Evolutionary conservation across 30 jellyfish, hydroid and myxozoan species (phyloP), one percentile per base, ranked within the genome.

Genomic region (Catostylus mosaicus): DNA sequence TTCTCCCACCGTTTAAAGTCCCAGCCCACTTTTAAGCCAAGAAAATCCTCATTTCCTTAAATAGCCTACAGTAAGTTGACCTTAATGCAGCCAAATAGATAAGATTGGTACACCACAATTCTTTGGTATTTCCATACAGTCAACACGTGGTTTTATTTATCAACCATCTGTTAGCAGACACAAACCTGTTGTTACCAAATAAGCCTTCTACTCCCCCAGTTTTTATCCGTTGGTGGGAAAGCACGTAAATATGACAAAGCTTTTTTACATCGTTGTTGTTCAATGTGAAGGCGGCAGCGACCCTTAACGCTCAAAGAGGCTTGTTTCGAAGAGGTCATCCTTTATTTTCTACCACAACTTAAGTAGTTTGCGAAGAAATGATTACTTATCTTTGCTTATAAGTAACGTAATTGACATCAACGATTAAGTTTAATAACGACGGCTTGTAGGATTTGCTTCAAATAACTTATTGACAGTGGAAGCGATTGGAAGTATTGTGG

Each of bases 271-370:
- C 14, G 24, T 50, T 50, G 63, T 50, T 10, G 20, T 50, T 50
- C 63, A 50, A 50, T 18, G 63, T 18, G 19, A 50, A 27, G 27
- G 63, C 63, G 63, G 27, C 20, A 18, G 14, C 20, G 20, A 50
- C 16, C 63, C 20, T 50, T 27, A 50, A 23, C 63, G 63, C 63
- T 23, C 63, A 27, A 18, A 24, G 71, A 59, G 11, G 16, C n/a
- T 37, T 7, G 5, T 59, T 23, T 26, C 26, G 24, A 59, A 22
- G 8, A 59, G 71, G 38, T 59, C 71, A 59, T 1, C 38, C 71
- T 59, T 59, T 23, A 6, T 59, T 59, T n/a, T 59, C 38, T 18
- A 27, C 71, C 71, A 27, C 71, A 59, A 59, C 40, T 23, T 59
- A 59, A 59, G 38, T 18, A 27, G 38, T 59, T 59, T 0, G 24